A percentile compares a stretch with the other conserved stretches of the same genome.
Conservation (phyloP, 2,888 invertebrate genomes). For the Perizoma affinitatum region DNA sequence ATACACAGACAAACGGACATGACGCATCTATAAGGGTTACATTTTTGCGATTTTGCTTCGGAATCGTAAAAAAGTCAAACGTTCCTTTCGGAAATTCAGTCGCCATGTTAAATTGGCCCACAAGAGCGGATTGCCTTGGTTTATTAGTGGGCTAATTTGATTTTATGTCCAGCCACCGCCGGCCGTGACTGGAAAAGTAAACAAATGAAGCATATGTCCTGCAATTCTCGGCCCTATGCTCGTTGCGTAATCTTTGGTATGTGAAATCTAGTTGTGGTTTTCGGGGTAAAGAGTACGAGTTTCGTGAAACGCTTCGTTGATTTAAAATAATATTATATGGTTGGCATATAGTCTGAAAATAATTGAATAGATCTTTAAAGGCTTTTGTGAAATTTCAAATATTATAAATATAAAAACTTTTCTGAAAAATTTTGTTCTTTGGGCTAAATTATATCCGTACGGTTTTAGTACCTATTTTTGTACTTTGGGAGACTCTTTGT, state of each 20-base stretch:
- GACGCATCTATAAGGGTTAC: too few species aligned
- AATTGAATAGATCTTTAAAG: too few species aligned
- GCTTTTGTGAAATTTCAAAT: too few species aligned
- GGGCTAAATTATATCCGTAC: too few species aligned
- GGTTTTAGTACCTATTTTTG: too few species aligned
- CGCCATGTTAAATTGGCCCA: slow-evolving; percentile 61
- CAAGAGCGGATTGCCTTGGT: slow-evolving; percentile 71
- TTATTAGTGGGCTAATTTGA: slow-evolving; percentile 78
- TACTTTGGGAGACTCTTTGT: too few species aligned
- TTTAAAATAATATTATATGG: too few species aligned
- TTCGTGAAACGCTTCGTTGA: too few species aligned
- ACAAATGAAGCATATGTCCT: slow-evolving; percentile 45
- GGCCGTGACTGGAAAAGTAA: slow-evolving; percentile 69
- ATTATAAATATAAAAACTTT: too few species aligned
- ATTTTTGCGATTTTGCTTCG: not conserved
- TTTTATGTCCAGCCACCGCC: slow-evolving; percentile 67
- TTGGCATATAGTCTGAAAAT: too few species aligned
- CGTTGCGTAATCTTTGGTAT: slow-evolving; percentile 14
- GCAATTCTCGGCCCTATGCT: slow-evolving; percentile 28
- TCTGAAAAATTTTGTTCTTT: too few species aligned
- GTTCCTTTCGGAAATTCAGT: slow-evolving; percentile 39
- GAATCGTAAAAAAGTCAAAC: slow-evolving; percentile 30
- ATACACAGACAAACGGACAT: too few species aligned
- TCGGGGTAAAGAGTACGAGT: not conserved
- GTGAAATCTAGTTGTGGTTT: slow-evolving; percentile 9